A percentile compares a stretch with the other conserved stretches of the same genome.
Evolutionary conservation across 2,797 vertebrate genomes (phyloP).

Genomic region (Hemitrygon akajei): DNA sequence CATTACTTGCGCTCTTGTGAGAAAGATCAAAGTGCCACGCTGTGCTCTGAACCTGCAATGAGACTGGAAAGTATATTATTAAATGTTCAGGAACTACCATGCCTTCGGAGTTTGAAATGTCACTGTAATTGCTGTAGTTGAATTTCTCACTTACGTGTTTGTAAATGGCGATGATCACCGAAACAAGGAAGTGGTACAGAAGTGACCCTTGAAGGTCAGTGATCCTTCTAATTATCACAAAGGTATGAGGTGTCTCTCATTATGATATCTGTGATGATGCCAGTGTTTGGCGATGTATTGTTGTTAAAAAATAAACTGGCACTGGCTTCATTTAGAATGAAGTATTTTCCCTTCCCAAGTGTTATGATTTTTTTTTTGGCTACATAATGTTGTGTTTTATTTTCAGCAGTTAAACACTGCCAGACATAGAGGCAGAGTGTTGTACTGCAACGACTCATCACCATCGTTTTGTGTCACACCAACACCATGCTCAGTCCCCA

Average conservation of each 20-base stretch:
- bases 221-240: background rate
- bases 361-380: background rate
- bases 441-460: background rate
- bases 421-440: background rate
- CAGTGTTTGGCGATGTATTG: background rate
- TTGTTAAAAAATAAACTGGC: background rate
- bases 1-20: slow-evolving; percentile 5
- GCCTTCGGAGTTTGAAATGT: background rate
- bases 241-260: background rate
- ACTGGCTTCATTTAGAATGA: background rate
- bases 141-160: background rate
- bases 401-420: background rate
- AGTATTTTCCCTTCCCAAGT: background rate
- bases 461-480: background rate
- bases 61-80: slow-evolving; percentile 27
- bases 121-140: slow-evolving; percentile 12
- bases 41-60: background rate
- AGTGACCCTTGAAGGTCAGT: slow-evolving; percentile 8
- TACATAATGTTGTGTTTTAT: no score
- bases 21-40: background rate
- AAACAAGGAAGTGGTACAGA: background rate
- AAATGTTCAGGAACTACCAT: slow-evolving; percentile 13
- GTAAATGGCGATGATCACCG: background rate
- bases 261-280: background rate
- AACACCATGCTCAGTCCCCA: background rate